A percentile compares a stretch with the other conserved stretches of the same genome.
These are phyloP conservation scores for Alviniconcha strummeri DNA, from an alignment of 2,888 invertebrate genomes.

Conservation along the genomic window DNA sequence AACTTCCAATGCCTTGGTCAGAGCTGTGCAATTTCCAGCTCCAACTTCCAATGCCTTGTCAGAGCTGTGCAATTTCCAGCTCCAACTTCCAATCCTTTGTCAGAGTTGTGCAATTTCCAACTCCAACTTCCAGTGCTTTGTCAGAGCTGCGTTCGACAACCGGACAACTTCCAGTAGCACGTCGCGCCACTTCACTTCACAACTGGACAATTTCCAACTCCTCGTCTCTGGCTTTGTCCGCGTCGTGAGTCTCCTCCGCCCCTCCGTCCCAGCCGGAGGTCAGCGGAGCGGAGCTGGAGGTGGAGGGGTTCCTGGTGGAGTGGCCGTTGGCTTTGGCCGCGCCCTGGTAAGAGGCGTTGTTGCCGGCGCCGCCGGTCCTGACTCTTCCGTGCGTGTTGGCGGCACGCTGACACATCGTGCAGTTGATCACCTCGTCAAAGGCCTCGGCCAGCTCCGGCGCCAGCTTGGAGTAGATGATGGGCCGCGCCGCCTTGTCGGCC, in stretches of 20 bases:
- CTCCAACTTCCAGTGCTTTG: no score
- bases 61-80: no score
- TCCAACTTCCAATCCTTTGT: no score
- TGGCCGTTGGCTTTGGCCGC: background rate
- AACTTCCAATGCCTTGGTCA: no score
- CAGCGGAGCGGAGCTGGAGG: constrained; percentile 31
- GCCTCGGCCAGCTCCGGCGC: constrained; percentile 60
- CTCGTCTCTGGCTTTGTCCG: background rate
- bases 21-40: no score
- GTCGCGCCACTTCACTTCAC: no score
- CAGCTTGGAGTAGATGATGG: constrained; percentile 63
- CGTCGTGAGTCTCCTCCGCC: background rate
- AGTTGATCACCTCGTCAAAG: constrained; percentile 66
- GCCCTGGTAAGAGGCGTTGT: no score
- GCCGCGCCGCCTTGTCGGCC: constrained; percentile 59
- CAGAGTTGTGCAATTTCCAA: no score
- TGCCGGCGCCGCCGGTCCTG: background rate
- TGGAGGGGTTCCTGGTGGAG: constrained; percentile 16
- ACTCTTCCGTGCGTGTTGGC: constrained; percentile 30
- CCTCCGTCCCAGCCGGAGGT: constrained; percentile 17
- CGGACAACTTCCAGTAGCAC: no score
- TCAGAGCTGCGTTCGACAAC: no score
- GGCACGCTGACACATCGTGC: constrained; percentile 50
- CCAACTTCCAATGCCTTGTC: no score
- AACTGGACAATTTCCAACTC: background rate